Base-by-base conservation (phyloP, 2,797 vertebrate species). In the Serranus cabrilla region DNA sequence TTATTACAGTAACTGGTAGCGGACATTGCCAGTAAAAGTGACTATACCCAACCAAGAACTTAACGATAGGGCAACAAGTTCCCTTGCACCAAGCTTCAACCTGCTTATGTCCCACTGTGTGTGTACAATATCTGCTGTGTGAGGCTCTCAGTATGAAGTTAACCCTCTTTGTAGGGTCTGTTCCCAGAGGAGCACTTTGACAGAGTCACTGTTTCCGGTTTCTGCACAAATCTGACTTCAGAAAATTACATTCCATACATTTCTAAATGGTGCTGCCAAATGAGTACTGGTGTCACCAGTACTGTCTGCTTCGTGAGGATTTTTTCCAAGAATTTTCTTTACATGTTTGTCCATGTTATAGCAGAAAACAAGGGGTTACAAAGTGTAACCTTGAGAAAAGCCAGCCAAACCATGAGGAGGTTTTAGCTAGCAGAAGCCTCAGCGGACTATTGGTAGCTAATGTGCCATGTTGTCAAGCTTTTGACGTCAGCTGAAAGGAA, bases 381-480 rank as follows among this genome's bases (percentile, higher is more conserved):
- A 52, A 21, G 16, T 21, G n/a, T 63, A 63, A 56, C 34, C 23
- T 34, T 12, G 0, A 62, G 20, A 59, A 40, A 71, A 54, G 14
- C 13, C 21, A 46, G 52, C 39, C 25, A 55, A 60, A 64, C 55
- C 74, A 46, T 47, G 23, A 39, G 5, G 20, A 50, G 45, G 17
- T 13, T 23, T 50, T 13, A 27, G 51, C n/a, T 74, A 81, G 57
- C 70, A 45, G 59, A 57, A 71, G 51, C 37, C 47, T 60, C 64
- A 45, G 61, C 43, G 31, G 17, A 49, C 49, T 56, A 51, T 46
- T 74, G 72, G 40, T 43, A 27, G 40, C 66, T 75, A 80, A 73
- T 75, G 71, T 78, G 71, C 67, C 74, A 52, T 80, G 65, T 62
- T 73, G 65, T 67, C 62, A 75, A 68, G 52, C 49, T 70, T 58